Conservation (phyloP, 2,113 vertebrate genomes). For the Ictidomys tridecemlineatus region DNA sequence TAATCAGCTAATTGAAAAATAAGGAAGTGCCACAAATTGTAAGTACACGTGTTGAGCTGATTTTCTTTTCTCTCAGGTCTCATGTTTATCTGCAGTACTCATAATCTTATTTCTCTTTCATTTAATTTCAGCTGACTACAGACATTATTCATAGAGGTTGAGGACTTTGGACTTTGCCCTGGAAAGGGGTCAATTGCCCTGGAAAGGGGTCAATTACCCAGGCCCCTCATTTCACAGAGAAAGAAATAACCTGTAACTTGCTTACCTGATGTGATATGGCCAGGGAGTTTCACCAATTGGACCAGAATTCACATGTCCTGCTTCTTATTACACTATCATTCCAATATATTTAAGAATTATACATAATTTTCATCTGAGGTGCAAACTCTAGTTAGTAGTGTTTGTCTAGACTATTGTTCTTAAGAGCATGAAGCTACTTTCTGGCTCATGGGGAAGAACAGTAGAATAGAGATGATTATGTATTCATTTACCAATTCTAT, state of each 20-base stretch:
- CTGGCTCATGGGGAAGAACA: background rate
- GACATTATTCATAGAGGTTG: background rate
- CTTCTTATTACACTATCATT: background rate
- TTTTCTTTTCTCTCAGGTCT: slow-evolving; percentile 25
- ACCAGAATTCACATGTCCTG: background rate
- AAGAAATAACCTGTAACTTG: background rate
- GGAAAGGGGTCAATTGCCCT: background rate
- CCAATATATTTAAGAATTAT: background rate
- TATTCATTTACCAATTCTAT: background rate
- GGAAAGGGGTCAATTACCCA: background rate
- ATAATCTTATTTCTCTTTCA: background rate
- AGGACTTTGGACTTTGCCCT: background rate
- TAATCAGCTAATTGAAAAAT: slow-evolving; percentile 29
- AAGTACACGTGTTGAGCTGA: background rate
- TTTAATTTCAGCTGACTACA: slow-evolving; percentile 3
- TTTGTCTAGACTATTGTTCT: background rate
- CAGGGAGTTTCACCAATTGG: background rate
- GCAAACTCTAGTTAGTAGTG: background rate
- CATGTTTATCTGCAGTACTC: background rate
- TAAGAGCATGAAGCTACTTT: background rate
- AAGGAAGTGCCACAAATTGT: background rate
- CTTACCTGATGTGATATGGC: background rate
- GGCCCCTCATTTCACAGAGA: background rate
- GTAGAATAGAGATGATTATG: background rate
- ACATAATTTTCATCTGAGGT: background rate